Percentiles rank a stretch among this genome's conserved stretches.
phyloP scores from a whole-genome alignment of 1,140 invertebrate genomes.

The Fopius arisanus region DNA sequence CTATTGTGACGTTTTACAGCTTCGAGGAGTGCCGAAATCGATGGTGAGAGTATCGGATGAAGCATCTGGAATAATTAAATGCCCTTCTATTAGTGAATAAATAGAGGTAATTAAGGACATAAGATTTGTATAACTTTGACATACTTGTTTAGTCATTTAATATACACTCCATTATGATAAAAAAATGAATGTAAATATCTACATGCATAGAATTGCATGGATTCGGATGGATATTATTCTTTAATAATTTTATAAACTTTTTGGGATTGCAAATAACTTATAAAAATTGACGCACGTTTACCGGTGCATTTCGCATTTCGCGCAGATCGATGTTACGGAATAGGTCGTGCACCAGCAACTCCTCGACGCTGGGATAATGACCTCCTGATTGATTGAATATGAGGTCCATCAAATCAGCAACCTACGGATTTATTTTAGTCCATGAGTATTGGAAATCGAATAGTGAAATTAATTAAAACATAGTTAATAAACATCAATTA shows the following conservation, averaged over 20 bases:
- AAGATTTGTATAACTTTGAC: no score
- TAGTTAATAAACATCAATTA: no score
- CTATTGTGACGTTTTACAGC: slow-evolving; percentile 59
- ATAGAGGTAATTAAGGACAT: neutral
- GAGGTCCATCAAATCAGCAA: slow-evolving; percentile 79
- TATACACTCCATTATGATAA: neutral
- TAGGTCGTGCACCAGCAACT: slow-evolving; percentile 81
- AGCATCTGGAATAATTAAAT: slow-evolving; percentile 53
- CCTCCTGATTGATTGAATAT: slow-evolving; percentile 78
- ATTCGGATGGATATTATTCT: neutral
- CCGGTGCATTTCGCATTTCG: slow-evolving; percentile 75
- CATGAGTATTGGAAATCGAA: slow-evolving; percentile 2
- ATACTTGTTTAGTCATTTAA: neutral
- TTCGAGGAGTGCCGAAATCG: slow-evolving; percentile 58
- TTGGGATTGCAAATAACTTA: neutral
- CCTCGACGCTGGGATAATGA: slow-evolving; percentile 76
- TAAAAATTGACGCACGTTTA: slow-evolving; percentile 59
- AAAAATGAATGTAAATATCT: neutral
- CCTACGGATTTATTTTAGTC: slow-evolving; percentile 60
- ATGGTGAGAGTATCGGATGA: slow-evolving; percentile 57
- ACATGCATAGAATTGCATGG: neutral
- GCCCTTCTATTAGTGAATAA: neutral
- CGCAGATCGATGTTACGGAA: slow-evolving; percentile 88
- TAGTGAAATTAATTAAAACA: no score
- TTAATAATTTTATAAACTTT: neutral